Evolutionary conservation across 2,113 vertebrate species (phyloP), one percentile per base, ranked within the genome.

Genomic region (Pteropus alecto): DNA sequence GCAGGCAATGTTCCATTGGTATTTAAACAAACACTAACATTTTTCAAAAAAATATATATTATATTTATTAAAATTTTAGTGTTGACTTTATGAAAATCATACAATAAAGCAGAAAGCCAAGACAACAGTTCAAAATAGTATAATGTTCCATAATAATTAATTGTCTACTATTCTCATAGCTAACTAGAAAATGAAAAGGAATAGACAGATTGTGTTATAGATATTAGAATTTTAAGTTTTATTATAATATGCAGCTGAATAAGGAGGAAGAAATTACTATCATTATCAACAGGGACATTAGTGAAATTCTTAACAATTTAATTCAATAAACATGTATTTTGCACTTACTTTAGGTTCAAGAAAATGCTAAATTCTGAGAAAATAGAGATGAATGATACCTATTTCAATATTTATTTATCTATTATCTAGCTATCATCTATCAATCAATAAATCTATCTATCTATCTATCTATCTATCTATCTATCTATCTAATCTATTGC

Each of bases 1-100:
- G 19, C 15, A 85, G 48, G 30, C 61, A 95, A 54, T 76, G 22
- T 89, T 89, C 46, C 46, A 83, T 48, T 94, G 30, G n/a, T 67
- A 89, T 77, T 96, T 92, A 85, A 93, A 88, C 21, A 8, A 93
- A 22, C 6, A 88, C 51, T 70, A 46, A 8, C 38, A 22, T 87
- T 87, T 79, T 85, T 26, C 19, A 60, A 60, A 60, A 60, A 60
- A 5, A 41, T 48, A 12, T 46, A 38, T 60, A 51, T 77, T 14
- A 43, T 79, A 79, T 91, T 86, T 84, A 94, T 96, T 90, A 70
- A 79, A 73, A 56, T 95, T 94, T 67, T 58, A 67, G 24, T 83
- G 35, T 38, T 63, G 10, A 78, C 38, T 70, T 95, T 79, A 93
- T 81, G 41, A 74, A 85, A 96, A 77, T 51, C n/a, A 28, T 60